Evolutionary conservation across 2,797 vertebrate species (phyloP).

Genomic region (Fundulus diaphanus): DNA sequence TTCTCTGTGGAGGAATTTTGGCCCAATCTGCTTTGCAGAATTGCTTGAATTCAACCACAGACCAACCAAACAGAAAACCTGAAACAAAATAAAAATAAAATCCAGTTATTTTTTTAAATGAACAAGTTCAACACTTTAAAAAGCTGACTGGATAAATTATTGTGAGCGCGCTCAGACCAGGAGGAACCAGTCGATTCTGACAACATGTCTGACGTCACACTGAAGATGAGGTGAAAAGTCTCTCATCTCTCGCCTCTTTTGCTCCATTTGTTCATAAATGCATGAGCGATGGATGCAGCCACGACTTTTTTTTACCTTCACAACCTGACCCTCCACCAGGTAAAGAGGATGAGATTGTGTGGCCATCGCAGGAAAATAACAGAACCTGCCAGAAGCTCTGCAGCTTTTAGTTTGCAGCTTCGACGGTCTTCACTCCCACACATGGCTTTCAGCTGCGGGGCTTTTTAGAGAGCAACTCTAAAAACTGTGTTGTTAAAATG

Average conservation of each 20-base stretch:
- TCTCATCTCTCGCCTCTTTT: neutral
- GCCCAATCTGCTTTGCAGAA: no score
- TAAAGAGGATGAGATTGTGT: conserved; percentile 9
- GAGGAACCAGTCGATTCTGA: neutral
- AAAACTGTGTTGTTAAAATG: neutral
- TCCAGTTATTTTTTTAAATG: no score
- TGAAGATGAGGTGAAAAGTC: neutral
- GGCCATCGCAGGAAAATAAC: conserved; percentile 13
- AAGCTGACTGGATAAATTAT: neutral
- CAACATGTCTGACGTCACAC: neutral
- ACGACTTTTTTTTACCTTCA: conserved; percentile 3
- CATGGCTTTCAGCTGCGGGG: neutral
- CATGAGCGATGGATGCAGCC: neutral
- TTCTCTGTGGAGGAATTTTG: no score
- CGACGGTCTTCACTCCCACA: neutral
- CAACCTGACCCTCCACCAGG: conserved; percentile 1
- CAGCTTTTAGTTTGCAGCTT: conserved; percentile 8
- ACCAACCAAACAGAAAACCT: neutral
- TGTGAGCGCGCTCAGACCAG: no score
- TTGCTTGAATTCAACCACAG: no score
- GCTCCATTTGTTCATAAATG: neutral
- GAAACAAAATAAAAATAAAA: no score
- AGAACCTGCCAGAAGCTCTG: conserved; percentile 9
- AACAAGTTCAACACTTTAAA: no score
- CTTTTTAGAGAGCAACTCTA: neutral